Evolutionary conservation across 53 echinoderm and acorn worm species (phyloP), one percentile per base, ranked within the genome.

Genomic region (Holothuria scabra): DNA sequence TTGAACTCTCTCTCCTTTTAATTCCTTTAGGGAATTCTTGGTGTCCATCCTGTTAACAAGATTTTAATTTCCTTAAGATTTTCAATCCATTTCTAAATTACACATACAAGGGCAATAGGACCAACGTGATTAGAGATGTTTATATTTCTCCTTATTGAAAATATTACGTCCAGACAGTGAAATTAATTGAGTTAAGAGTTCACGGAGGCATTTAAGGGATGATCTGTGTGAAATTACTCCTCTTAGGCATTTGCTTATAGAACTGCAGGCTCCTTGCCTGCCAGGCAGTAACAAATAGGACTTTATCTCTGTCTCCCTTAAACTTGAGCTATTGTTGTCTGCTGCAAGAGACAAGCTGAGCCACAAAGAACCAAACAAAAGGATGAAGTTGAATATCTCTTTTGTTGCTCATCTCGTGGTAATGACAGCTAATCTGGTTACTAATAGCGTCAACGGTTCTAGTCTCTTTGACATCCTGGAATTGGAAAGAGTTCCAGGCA

Each of bases 11-110:
- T 9, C 12, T 22, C 9, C 48, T n/a, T 46, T 72, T 31, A 29
- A 25, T 25, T 46, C 72, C 72, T 48, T 44, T 10, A 72, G 72
- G 72, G 48, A 23, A 26, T 35, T 44, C 46, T 25, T 34, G 48
- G 19, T 67, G 72, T 48, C 72, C 67, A 67, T 67, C 67, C 72
- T 25, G 72, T 72, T 72, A 72, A 72, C 72, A 72, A 72, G 72
- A 48, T 72, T 72, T 72, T 72, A 46, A 72, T 72, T 72, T 72
- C 13, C 48, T n/a, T 24, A 72, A 72, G 72, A 41, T 46, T 72
- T 72, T 34, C 72, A 72, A 72, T 72, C 72, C 72, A 72, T 72
- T 72, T 72, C 44, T 72, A 72, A 72, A 72, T 72, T 72, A 72
- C 72, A 48, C 22, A 72, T 26, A 72, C 46, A 72, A 44, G 48